Percentiles rank a stretch among this genome's conserved stretches.
Conservation (phyloP, 2,888 invertebrate genomes). For the Temnothorax ravouxi region DNA sequence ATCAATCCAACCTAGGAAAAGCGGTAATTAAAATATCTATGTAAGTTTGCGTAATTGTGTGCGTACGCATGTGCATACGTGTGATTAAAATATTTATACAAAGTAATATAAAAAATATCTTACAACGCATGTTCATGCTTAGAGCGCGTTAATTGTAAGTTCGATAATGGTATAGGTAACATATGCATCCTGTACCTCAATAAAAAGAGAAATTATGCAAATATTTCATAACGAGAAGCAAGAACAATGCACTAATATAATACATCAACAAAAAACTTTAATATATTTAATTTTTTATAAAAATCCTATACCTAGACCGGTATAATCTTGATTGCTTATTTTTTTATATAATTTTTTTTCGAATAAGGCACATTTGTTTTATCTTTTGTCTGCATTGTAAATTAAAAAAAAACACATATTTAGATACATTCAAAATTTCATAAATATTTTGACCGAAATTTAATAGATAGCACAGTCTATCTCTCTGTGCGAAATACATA, state of each 20-base stretch:
- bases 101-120: background rate
- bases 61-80: too few relatives aligned
- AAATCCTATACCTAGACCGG: background rate
- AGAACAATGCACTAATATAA: background rate
- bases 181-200: background rate
- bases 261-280: background rate
- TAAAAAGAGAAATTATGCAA: background rate
- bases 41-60: background rate
- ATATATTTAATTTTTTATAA: background rate
- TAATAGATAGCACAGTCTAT: background rate
- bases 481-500: background rate
- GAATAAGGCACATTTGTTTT: background rate
- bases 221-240: background rate
- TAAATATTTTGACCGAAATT: background rate
- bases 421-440: background rate
- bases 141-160: background rate
- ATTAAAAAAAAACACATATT: background rate
- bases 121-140: background rate
- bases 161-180: background rate
- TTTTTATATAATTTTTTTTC: background rate
- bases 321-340: background rate
- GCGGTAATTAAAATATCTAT: conserved; percentile 14
- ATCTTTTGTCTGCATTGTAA: background rate
- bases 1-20: background rate
- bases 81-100: conserved; percentile 13